phyloP scores from a whole-genome alignment of 2,797 vertebrate species.

The Chiropotes sagulatus region DNA sequence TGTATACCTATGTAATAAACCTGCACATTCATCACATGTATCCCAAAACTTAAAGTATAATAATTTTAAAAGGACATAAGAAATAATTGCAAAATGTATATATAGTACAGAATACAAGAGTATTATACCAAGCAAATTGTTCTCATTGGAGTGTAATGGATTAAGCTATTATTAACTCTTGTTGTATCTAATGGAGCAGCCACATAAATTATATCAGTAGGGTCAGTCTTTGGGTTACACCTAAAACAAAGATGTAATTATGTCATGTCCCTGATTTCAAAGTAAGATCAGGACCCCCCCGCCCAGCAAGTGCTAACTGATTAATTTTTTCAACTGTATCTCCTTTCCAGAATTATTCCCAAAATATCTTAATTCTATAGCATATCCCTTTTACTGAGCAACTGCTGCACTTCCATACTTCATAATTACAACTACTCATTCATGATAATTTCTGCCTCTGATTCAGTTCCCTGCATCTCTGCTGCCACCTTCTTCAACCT shows the following conservation, averaged over 20 bases:
- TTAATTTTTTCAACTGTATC: background rate
- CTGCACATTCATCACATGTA: background rate
- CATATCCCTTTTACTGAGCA: background rate
- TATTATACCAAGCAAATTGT: background rate
- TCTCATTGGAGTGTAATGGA: background rate
- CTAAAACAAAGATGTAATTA: background rate
- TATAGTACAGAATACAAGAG: background rate
- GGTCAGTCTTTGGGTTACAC: background rate
- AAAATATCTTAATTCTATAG: background rate
- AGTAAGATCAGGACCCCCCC: background rate
- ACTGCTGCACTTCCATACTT: background rate
- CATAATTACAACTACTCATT: background rate
- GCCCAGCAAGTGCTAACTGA: background rate
- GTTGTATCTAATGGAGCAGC: too few species aligned
- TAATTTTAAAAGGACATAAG: background rate
- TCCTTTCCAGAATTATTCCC: background rate
- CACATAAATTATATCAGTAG: background rate
- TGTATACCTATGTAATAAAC: background rate
- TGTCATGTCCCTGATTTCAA: background rate
- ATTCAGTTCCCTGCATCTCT: background rate
- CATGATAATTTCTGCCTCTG: background rate
- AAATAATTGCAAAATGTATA: conserved; percentile 41
- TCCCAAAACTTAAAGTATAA: background rate
- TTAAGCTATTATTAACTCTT: background rate
- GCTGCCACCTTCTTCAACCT: background rate